Evolutionary conservation across 2,113 vertebrate species (phyloP), one percentile per base, ranked within the genome.

Genomic region (Nerophis lumbriciformis): DNA sequence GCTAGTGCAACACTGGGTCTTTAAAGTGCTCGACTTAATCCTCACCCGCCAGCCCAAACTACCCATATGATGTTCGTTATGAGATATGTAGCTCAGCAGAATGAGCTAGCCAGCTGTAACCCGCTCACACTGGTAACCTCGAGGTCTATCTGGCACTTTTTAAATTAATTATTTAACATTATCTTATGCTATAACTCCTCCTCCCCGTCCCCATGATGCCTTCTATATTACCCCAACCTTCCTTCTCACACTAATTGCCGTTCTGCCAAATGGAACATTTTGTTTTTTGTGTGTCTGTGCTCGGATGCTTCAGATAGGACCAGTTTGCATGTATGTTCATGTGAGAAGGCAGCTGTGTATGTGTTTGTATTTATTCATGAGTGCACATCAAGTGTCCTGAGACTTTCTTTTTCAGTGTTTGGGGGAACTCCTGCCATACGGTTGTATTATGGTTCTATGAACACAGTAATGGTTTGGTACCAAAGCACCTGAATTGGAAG

Each of bases 41-140:
- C 85, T 75, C 81, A 68, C 73, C 83, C 75, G 72, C 79, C 82
- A 86, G 85, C 78, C 75, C 75, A 82, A 87, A 83, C 82, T 81
- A 86, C 75, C 81, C 82, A 83, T 84, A 81, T 86, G 87, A 87
- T 84, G 87, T 87, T 87, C 83, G 83, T 85, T 87, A 83, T 79
- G 82, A 83, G 79, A 80, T 81, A 73, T 81, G 76, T 68, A 61
- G 77, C 75, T 72, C 57, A 8, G 70, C 48, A 67, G 78, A 82
- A 79, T 82, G 82, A 85, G 77, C 69, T 65, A 75, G 83, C 82
- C 82, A 83, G 80, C 79, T 85, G 83, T 73, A 85, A 78, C 75
- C 74, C 77, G 72, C 74, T 82, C 78, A 86, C 73, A 73, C 65
- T 58, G 75, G 53, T 81, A 86, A 86, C 85, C 85, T 70, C 73